These are phyloP conservation scores for Nematopogon swammerdamellus DNA, from an alignment of 2,888 invertebrate species.

Conservation along the genomic window DNA sequence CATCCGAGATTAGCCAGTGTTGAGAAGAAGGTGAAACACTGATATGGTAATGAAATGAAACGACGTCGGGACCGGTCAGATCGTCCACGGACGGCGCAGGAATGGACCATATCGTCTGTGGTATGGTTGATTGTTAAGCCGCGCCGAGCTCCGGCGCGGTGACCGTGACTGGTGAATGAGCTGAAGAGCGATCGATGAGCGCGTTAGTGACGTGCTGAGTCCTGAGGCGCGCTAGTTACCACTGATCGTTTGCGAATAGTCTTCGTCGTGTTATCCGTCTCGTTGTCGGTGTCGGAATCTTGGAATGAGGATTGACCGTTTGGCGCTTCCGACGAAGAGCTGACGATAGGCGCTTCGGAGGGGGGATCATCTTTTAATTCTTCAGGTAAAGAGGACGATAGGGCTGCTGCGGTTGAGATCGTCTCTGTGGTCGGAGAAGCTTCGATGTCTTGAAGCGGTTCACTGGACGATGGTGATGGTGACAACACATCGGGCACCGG, in stretches of 20 bases:
- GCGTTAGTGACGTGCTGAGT: not conserved
- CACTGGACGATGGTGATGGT: not conserved
- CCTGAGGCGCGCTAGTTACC: not conserved
- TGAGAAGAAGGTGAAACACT: constrained; percentile 17
- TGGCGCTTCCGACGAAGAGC: too few relatives aligned
- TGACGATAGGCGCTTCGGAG: too few relatives aligned
- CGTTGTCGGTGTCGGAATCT: not conserved
- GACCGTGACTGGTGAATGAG: not conserved
- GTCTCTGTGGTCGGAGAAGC: not conserved
- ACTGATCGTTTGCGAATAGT: not conserved
- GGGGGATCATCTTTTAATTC: too few relatives aligned
- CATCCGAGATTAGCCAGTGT: constrained; percentile 27
- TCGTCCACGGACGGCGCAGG: not conserved
- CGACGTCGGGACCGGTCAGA: not conserved
- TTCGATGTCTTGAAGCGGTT: not conserved
- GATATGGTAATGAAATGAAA: not conserved
- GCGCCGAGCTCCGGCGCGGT: not conserved
- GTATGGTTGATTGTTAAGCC: not conserved
- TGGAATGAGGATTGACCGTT: too few relatives aligned
- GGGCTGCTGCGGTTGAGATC: not conserved
- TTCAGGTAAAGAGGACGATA: not conserved
- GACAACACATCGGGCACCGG: too few relatives aligned
- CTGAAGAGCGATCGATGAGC: not conserved
- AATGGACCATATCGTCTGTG: not conserved
- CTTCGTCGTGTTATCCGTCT: not conserved